These are phyloP conservation scores for Trichogramma evanescens DNA, from an alignment of 2,888 invertebrate species.

Conservation along the genomic window DNA sequence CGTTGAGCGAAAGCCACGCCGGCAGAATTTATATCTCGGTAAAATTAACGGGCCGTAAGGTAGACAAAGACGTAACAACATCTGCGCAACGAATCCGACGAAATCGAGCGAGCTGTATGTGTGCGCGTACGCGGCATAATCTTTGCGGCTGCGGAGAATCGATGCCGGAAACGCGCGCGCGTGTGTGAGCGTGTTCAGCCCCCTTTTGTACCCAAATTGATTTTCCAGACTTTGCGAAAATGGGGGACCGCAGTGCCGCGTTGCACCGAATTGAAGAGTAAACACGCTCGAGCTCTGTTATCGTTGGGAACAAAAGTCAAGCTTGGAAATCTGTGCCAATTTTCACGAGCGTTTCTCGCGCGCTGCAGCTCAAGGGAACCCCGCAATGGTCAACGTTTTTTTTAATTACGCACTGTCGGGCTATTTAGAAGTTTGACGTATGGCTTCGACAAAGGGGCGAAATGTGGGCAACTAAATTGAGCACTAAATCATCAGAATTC, in stretches of 20 bases:
- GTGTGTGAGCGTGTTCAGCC: too few relatives aligned
- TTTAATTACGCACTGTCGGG: background rate
- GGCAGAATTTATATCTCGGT: conserved; percentile 16
- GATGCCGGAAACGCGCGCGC: too few relatives aligned
- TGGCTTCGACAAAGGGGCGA: background rate
- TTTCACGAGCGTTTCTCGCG: conserved; percentile 6
- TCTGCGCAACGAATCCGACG: conserved; percentile 15
- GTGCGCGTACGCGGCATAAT: background rate
- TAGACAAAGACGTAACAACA: background rate
- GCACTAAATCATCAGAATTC: too few relatives aligned
- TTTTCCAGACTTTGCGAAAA: conserved; percentile 14
- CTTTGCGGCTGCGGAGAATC: too few relatives aligned
- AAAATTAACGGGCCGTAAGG: conserved; percentile 11
- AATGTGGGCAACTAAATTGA: background rate
- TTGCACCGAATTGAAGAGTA: background rate
- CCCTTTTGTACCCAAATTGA: conserved; percentile 7
- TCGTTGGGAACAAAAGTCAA: background rate
- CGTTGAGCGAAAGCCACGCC: conserved; percentile 2
- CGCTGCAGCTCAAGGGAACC: background rate
- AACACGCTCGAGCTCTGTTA: background rate
- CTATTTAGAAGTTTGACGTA: conserved; percentile 1
- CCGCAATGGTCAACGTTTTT: background rate
- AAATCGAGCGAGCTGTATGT: conserved; percentile 1
- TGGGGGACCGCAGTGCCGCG: background rate
- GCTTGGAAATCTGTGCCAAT: background rate